These are phyloP conservation scores for Climacteris rufus DNA, from an alignment of 2,113 vertebrate genomes.

Conservation along the genomic window DNA sequence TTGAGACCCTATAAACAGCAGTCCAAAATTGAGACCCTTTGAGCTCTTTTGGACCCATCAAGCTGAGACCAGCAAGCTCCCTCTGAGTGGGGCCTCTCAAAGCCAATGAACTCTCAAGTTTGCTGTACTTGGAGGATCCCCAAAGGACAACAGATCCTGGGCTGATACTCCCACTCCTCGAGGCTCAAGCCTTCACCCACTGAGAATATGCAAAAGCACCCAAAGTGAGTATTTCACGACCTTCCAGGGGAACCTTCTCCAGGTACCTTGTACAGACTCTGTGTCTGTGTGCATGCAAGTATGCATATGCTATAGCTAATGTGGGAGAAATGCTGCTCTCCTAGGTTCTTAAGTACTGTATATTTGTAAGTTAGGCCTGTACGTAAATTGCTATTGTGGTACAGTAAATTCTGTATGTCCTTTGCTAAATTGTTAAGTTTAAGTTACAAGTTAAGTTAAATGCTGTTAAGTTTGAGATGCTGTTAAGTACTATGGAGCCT, in stretches of 20 bases:
- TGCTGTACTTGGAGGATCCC: not conserved
- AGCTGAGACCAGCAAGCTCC: not conserved
- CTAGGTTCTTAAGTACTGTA: not conserved
- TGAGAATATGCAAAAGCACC: not conserved
- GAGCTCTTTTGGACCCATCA: not conserved
- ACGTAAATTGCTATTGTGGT: not conserved
- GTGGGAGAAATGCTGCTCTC: not conserved
- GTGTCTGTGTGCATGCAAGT: not conserved
- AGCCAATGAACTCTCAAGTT: not conserved
- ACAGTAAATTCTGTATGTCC: not conserved
- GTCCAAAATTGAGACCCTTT: not conserved
- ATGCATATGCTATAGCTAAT: not conserved
- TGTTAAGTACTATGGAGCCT: not conserved
- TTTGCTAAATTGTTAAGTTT: not conserved
- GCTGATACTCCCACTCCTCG: not conserved
- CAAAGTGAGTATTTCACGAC: not conserved
- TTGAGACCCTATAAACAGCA: not conserved
- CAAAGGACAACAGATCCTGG: rapidly evolving
- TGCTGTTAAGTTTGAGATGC: not conserved
- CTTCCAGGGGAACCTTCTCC: not conserved
- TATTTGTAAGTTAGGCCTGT: not conserved
- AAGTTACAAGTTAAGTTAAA: not conserved
- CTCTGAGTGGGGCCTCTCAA: no score
- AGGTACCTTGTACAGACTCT: not conserved
- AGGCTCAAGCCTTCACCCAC: not conserved